Base-by-base conservation (phyloP, 2,888 invertebrate species). In the Serripes groenlandicus region DNA sequence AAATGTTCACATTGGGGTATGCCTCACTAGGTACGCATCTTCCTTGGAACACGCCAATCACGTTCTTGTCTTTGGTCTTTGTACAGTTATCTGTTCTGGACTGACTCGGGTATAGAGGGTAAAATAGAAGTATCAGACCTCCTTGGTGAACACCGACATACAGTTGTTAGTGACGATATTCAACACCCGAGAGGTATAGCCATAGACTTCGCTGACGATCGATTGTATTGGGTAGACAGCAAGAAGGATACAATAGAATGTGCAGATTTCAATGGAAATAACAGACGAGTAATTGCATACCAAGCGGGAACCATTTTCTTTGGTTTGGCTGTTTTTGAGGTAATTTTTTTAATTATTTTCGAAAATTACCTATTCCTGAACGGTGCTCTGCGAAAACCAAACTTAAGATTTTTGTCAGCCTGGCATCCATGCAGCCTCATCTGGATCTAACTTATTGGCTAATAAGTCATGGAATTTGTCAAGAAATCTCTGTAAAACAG, bases 141-240 rank as follows among this genome's bases (percentile, higher is more conserved):
- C 7, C 73, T 90, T 21, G 93, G 94, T n/a, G 74, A 87, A n/a
- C 90, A 91, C 66, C 80, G 92, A 18, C 71, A 88, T 11, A 73
- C 87, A 1, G 68, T 94, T 3, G 89, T 93, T 11, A 83, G 85
- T 15, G 76, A 70, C 4, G 86, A 90, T 62, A 68, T 93, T 9
- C 35, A 81, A 23, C 81, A 89, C 56, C 92, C 92, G 42, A 78
- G 89, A 18, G 98, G 98, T 1, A 78, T 85, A 15, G 80, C 85
- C 0, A 85, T 85, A 23, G 85, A 85, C 54, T 85, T 73, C 23
- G 37, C 32, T 5, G 95, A 96, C 49, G 96, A 96, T 73, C 96
- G 96, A 71, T 95, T 98, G 3, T 98, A 97, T 93, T 98, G 98
- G 97, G 97, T 97, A 0, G 98, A 98, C 93, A 97, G 97, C 21